Evolutionary conservation across 2,113 vertebrate species (phyloP).

Genomic region (Colinus virginianus): DNA sequence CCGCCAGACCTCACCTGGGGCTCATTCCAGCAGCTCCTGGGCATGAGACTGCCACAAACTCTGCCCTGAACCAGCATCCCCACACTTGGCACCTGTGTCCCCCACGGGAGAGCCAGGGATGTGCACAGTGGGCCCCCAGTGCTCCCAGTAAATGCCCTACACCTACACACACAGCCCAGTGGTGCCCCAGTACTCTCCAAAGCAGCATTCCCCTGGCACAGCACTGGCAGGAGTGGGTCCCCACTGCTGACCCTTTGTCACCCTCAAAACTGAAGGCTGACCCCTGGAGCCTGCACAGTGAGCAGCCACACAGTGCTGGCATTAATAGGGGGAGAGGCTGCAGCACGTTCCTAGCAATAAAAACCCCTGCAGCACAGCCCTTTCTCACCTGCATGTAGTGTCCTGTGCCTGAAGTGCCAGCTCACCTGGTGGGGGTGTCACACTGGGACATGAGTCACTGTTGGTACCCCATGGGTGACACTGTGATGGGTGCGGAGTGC

Average conservation of each 20-base stretch:
- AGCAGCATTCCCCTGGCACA: background rate
- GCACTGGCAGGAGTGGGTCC: background rate
- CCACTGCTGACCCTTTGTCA: accelerated
- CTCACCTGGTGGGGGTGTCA: too few relatives aligned
- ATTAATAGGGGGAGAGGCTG: accelerated
- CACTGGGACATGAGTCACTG: too few relatives aligned
- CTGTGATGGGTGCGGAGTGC: accelerated
- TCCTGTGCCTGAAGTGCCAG: accelerated
- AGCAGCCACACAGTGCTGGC: accelerated
- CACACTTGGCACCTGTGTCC: too few relatives aligned
- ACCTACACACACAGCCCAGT: background rate
- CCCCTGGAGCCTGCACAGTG: too few relatives aligned
- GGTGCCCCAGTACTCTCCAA: accelerated
- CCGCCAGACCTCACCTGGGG: accelerated
- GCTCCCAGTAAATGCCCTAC: background rate
- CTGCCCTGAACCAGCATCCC: accelerated
- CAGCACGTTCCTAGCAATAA: accelerated
- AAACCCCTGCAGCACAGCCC: background rate
- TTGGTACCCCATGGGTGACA: accelerated
- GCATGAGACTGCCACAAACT: background rate
- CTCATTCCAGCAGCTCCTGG: accelerated
- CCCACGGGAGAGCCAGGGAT: accelerated
- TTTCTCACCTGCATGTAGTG: accelerated
- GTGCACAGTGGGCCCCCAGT: accelerated
- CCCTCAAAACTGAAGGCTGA: accelerated